Conservation (phyloP, 2,797 vertebrate genomes). For the Enoplosus armatus region DNA sequence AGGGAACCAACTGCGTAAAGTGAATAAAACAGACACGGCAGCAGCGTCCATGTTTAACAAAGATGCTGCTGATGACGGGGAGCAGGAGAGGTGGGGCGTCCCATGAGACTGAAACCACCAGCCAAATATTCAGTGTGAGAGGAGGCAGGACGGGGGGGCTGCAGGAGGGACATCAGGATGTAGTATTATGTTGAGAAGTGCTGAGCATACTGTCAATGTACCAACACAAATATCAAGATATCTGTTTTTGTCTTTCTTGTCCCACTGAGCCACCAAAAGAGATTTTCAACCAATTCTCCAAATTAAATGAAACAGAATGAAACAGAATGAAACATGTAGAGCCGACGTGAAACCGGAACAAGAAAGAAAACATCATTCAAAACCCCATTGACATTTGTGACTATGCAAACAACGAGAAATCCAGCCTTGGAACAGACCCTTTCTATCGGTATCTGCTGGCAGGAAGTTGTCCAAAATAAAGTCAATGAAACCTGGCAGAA, state of each 20-base stretch:
- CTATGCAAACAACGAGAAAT: not conserved
- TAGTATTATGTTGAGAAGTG: not conserved
- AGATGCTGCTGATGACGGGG: constrained; percentile 13
- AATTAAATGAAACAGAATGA: too few species aligned
- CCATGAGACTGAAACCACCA: not conserved
- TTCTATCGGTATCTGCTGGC: not conserved
- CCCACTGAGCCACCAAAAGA: not conserved
- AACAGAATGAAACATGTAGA: not conserved
- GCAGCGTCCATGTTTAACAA: constrained; percentile 6
- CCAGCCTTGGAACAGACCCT: not conserved
- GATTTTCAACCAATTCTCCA: too few species aligned
- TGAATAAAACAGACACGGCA: constrained; percentile 21
- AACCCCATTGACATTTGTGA: not conserved
- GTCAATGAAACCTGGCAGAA: not conserved
- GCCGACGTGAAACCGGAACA: not conserved
- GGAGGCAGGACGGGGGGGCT: not conserved
- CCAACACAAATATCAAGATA: not conserved
- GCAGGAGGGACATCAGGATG: not conserved
- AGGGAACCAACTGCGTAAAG: constrained; percentile 30
- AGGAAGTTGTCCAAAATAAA: not conserved
- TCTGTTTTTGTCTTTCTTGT: not conserved
- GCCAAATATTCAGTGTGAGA: not conserved
- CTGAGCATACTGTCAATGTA: not conserved
- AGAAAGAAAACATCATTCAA: not conserved
- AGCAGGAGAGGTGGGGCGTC: not conserved